Base-by-base conservation (phyloP, 35 echinoderm and acorn worm species). In the Ophiothrix spiculata region DNA sequence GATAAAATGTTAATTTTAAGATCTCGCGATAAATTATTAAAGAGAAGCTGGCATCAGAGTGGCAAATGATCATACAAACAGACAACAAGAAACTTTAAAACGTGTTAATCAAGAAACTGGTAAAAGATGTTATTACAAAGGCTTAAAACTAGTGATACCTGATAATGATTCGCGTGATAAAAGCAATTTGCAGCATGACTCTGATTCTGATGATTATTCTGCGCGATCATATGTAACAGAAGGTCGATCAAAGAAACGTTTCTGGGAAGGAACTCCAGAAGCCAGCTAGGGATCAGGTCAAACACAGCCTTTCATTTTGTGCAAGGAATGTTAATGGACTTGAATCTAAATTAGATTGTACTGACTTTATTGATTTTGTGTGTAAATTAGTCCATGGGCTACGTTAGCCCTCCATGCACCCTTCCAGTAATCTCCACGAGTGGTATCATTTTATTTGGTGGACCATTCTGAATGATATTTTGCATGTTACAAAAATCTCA, bases 51-150 rank as follows among this genome's bases (percentile, higher is more conserved):
- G 60, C 17, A 69, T 69, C 2, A 6, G 25, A 12, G 60, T 69
- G 16, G 60, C 60, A 2, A 25, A 2, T 15, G 60, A 69, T 69
- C 60, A 25, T 10, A 69, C 60, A 69, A 10, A 28, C 17, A 69
- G 60, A 69, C 60, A 69, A 25, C 60, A 28, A 25, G 60, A 69
- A 25, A 69, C 17, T 15, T n/a, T 69, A 10, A 69, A 69, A n/a
- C 60, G 25, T 15, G 60, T n/a, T 15, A 10, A n/a, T 15, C 16
- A 69, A 25, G 60, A 69, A 69, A 69, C 60, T 25, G 60, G 60
- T 69, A 69, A 69, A 28, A 10, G 60, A 69, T 69, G 60, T n/a
- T 69, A 69, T n/a, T 69, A 69, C 29, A 69, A 69, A 28, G 60
- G 60, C 23, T 28, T 25, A 25, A 69, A 69, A 10, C 29, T 69